Percentiles rank a stretch among this genome's conserved stretches.
Evolutionary conservation across 1,140 invertebrate species (phyloP).

Genomic region (Drosophila equinoxialis): DNA sequence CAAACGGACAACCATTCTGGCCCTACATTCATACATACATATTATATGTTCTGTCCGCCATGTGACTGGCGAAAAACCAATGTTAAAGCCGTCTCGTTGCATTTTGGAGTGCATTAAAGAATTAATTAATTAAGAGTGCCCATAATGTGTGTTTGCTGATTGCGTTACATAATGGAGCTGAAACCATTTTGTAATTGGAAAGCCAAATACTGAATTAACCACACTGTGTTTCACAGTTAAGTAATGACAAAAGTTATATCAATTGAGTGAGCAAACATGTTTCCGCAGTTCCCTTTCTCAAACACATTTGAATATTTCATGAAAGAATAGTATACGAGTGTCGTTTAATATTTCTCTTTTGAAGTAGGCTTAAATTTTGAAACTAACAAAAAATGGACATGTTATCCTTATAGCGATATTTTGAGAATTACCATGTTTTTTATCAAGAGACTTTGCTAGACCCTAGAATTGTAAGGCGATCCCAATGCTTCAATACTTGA

Average conservation of each 20-base stretch:
- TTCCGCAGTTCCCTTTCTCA: too few species aligned
- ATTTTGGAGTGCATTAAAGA: conserved; percentile 74
- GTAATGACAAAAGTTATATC: neutral
- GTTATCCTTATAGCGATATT: too few species aligned
- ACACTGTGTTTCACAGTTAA: neutral
- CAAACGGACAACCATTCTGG: conserved; percentile 49
- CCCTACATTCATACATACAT: neutral
- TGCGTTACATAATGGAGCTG: neutral
- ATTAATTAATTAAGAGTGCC: conserved; percentile 55
- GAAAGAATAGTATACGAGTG: too few species aligned
- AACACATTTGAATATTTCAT: too few species aligned
- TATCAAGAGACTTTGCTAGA: too few species aligned
- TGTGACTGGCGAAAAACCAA: conserved; percentile 7
- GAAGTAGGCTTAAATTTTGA: too few species aligned
- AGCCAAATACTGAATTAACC: conserved; percentile 3
- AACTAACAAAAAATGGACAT: too few species aligned
- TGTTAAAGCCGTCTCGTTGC: conserved; percentile 32
- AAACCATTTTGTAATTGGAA: conserved; percentile 8
- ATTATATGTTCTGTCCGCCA: neutral
- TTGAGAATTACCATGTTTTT: too few species aligned
- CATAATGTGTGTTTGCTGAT: conserved; percentile 5
- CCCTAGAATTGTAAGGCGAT: too few species aligned
- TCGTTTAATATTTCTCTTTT: too few species aligned
- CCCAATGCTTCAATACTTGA: too few species aligned
- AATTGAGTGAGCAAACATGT: neutral